These are phyloP conservation scores for Aptenodytes patagonicus DNA, from an alignment of 2,113 vertebrate species.

Conservation along the genomic window DNA sequence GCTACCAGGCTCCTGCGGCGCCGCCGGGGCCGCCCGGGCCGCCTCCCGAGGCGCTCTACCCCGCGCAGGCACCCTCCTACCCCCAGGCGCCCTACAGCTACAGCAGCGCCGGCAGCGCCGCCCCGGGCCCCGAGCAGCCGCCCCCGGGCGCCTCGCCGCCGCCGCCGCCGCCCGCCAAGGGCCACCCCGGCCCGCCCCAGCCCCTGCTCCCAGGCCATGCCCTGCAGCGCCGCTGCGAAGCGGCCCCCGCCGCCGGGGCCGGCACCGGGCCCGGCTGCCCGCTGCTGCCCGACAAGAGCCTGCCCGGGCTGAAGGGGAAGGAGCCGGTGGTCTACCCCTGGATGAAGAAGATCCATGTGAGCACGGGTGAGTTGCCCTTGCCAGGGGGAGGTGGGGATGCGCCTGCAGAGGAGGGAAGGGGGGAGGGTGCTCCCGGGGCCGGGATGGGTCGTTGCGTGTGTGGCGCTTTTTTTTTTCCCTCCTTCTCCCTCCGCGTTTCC, in stretches of 20 bases:
- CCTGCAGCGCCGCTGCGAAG: constrained; percentile 77
- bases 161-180: no score
- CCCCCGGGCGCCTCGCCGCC: no score
- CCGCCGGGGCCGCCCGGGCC: no score
- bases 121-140: no score
- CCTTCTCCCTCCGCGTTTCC: constrained; percentile 25
- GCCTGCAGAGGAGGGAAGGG: background rate
- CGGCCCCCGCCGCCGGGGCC: constrained; percentile 70
- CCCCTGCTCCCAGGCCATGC: no score
- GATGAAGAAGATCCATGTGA: constrained; percentile 99
- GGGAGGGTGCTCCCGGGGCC: constrained; percentile 15
- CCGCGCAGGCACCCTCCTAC: no score
- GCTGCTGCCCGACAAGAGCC: constrained; percentile 80
- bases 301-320: constrained; percentile 85
- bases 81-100: no score
- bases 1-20: no score
- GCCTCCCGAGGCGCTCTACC: no score
- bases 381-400: constrained; percentile 45
- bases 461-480: background rate
- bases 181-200: no score
- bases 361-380: constrained; percentile 84
- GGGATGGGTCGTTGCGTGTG: constrained; percentile 5
- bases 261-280: constrained; percentile 82
- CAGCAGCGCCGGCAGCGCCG: no score
- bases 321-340: constrained; percentile 97